Evolutionary conservation across 2,888 invertebrate genomes (phyloP), one percentile per base, ranked within the genome.

Genomic region (Thecocarcelia acutangulata): DNA sequence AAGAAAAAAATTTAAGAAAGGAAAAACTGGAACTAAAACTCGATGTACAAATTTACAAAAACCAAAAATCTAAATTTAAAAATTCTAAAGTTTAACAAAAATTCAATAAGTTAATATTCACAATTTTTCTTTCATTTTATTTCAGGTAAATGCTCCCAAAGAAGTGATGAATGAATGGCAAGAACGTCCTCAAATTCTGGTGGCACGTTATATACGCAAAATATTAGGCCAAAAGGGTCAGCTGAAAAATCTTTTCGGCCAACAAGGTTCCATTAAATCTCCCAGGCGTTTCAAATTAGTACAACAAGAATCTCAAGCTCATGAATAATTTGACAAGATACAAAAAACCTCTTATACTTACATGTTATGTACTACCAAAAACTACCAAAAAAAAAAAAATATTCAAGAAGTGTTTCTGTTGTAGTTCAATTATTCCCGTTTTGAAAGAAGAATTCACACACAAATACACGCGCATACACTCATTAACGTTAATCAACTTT

Each of bases 81-180:
- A n/a, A n/a, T n/a, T n/a, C n/a, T n/a, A n/a, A n/a, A n/a, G n/a
- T n/a, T n/a, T n/a, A n/a, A n/a, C n/a, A n/a, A n/a, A n/a, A n/a
- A n/a, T n/a, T n/a, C 24, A 5, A 3, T 24, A 5, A 2, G 24
- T 24, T 3, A 24, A 24, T 24, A 24, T 24, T 24, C 2, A 24
- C 24, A 15, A 46, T 15, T 40, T 11, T 11, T 9, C 17, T 19
- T n/a, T 5, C 6, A 9, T 72, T 50, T 37, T 37, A 17, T 61
- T 74, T 0, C 40, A 96, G 96, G 96, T 97, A 0, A 92, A 95
- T 85, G 94, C 96, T 9, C 95, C 97, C 11, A 97, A 97, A 89
- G 96, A 97, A 90, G 96, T 96, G 0, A 90, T 98, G 88, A 94
- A 96, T 87, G 96, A 97, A 88, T 98, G 97, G 96, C 97, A 98